These are phyloP conservation scores for Holothuria leucospilota DNA, from an alignment of 53 echinoderm and acorn worm species.

Conservation along the genomic window DNA sequence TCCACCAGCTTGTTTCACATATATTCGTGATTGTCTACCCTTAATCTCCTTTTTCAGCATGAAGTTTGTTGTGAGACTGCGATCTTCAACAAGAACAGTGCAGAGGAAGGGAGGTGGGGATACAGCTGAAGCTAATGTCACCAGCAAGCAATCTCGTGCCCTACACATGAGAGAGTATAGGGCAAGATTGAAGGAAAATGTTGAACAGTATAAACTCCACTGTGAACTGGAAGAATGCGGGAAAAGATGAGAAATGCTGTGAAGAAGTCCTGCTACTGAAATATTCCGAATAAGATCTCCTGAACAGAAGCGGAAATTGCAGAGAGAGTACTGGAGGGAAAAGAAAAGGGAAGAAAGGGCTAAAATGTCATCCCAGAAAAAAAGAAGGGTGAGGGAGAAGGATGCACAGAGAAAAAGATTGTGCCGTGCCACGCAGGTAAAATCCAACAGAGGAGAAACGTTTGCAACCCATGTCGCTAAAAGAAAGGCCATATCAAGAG, in stretches of 20 bases:
- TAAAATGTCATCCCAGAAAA: not conserved
- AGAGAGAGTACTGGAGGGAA: conserved; percentile 13
- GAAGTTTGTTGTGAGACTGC: not conserved
- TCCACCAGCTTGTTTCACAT: no score
- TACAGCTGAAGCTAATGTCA: not conserved
- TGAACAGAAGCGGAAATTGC: not conserved
- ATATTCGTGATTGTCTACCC: no score
- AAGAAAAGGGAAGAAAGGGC: conserved; percentile 1
- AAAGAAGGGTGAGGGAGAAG: conserved; percentile 2
- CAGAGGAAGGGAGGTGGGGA: not conserved
- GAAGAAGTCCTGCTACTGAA: not conserved
- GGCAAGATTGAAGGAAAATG: conserved; percentile 14
- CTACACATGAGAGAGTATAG: conserved; percentile 14
- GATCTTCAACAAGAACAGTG: not conserved
- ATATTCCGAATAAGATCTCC: not conserved
- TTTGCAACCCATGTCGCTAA: not conserved
- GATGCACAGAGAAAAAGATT: not conserved
- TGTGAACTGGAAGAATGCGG: conserved; percentile 8
- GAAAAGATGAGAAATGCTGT: not conserved
- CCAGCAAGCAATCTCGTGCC: not conserved
- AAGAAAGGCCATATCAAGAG: not conserved
- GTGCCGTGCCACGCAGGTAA: not conserved
- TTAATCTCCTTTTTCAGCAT: not conserved
- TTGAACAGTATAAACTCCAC: conserved; percentile 19
- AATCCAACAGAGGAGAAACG: not conserved